Percentiles rank a stretch among this genome's conserved stretches.
Evolutionary conservation across 2,888 invertebrate genomes (phyloP).

Genomic region (Heliconius hortense): DNA sequence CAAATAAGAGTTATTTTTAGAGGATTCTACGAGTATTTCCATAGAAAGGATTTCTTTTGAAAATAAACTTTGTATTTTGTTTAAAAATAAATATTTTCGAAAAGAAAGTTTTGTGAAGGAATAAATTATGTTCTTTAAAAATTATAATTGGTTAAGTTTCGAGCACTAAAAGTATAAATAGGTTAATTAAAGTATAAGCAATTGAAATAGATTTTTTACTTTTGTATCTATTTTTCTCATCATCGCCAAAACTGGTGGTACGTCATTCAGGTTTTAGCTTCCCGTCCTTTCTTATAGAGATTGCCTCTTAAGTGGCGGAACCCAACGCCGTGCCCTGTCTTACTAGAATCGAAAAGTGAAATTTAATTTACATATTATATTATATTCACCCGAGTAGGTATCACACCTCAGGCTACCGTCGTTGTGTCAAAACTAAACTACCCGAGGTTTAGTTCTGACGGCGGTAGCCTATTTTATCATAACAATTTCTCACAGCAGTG

Average conservation of each 20-base stretch:
- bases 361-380: no score
- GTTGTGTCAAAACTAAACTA: no score
- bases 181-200: not conserved
- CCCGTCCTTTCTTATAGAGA: not conserved
- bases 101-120: not conserved
- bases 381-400: no score
- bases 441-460: not conserved
- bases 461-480: not conserved
- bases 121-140: not conserved
- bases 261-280: not conserved
- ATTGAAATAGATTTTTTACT: not conserved
- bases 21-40: not conserved
- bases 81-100: not conserved
- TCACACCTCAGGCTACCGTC: no score
- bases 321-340: not conserved
- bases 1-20: not conserved
- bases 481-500: not conserved
- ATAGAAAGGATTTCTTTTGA: slow-evolving; percentile 4
- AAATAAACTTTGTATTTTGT: no score
- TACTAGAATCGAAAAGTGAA: no score
- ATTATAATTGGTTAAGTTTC: not conserved
- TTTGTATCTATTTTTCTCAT: not conserved
- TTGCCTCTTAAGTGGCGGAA: not conserved
- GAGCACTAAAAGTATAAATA: no score
- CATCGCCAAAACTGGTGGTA: not conserved